Base-by-base conservation (phyloP, 2,888 invertebrate genomes). In the Apodemia mormo region DNA sequence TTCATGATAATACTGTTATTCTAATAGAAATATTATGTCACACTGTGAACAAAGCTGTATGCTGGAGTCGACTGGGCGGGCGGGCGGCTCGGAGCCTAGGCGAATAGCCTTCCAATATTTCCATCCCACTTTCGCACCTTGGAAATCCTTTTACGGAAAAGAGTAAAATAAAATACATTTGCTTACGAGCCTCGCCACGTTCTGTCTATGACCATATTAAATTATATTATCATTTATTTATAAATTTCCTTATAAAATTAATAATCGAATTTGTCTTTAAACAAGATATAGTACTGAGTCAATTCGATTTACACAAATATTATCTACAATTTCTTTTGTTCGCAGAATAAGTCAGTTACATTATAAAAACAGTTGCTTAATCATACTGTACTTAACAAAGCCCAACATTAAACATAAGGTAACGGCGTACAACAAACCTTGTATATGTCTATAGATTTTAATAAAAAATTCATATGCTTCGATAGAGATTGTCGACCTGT, bases 11-110 rank as follows among this genome's bases (percentile, higher is more conserved):
- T 58, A 58, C 29, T 58, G 7, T 29, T 58, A 58, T 58, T 22
- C 29, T 8, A 0, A 29, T 61, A 22, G 68, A 71, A 71, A 64
- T 67, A 65, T 58, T 58, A 58, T 58, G 66, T 69, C 69, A 70
- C 70, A 68, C 66, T 86, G 85, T 81, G 80, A 75, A 74, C 87
- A 81, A 86, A 83, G 84, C 88, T 83, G 84, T 82, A 79, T 76
- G 75, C 87, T 80, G 78, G 76, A 79, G 79, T 82, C 82, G 81
- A 92, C 92, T 92, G 92, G 92, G 92, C 90, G 92, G 92, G 92
- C 91, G 90, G 91, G 88, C 83, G 85, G 77, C 81, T 81, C 76
- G 75, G 72, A 80, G 82, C 82, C 83, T 82, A 80, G 86, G 83
- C 81, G 76, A 80, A 85, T 33, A 88, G 85, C 89, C 88, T 90